Conservation (phyloP, 2,113 vertebrate species). For the Marcusenius ussheri region DNA sequence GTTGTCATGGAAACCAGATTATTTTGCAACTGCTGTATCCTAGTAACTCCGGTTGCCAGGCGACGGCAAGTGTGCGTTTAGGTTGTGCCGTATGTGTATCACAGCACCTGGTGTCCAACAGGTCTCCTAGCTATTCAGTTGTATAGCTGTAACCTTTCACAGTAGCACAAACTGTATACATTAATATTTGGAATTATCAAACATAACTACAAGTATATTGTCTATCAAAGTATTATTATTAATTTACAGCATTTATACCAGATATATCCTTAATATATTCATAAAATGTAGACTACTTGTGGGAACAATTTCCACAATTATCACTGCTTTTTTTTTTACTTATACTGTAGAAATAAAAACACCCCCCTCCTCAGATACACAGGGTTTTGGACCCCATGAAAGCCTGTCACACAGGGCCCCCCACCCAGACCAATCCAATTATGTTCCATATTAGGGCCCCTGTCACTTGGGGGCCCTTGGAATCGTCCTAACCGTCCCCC, state of each 20-base stretch:
- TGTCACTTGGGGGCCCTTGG: background rate
- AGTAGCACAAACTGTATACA: background rate
- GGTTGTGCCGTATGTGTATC: background rate
- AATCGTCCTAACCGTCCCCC: background rate
- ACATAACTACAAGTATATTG: background rate
- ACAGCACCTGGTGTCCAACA: background rate
- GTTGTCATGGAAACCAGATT: slow-evolving; percentile 45
- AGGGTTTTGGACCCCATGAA: background rate
- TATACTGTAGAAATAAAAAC: background rate
- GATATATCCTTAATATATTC: background rate
- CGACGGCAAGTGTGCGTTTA: slow-evolving; percentile 32
- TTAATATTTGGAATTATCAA: background rate
- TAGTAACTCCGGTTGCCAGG: slow-evolving; percentile 49
- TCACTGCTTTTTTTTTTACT: background rate
- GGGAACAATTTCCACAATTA: background rate
- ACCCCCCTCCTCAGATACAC: background rate
- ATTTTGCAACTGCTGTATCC: slow-evolving; percentile 46
- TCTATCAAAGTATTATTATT: background rate
- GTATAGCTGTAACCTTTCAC: background rate
- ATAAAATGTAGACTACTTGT: background rate
- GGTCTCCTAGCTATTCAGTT: background rate
- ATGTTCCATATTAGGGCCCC: background rate
- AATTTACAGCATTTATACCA: background rate
- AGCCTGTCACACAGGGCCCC: background rate
- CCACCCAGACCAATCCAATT: background rate